Conservation (phyloP, 2,113 vertebrate species). For the Athene noctua region DNA sequence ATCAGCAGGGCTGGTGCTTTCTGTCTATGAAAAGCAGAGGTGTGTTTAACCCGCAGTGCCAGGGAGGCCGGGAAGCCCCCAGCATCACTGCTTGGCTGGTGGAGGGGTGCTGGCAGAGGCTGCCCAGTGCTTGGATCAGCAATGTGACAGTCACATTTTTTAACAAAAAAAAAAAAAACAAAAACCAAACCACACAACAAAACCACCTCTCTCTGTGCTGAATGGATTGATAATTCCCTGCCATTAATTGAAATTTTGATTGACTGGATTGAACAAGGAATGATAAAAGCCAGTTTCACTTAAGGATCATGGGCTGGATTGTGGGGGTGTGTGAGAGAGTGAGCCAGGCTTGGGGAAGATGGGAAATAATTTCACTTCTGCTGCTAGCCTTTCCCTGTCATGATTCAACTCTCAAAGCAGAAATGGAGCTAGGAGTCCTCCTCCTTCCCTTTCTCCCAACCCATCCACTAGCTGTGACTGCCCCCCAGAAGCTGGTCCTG, state of each 20-base stretch:
- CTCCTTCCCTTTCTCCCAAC: not conserved
- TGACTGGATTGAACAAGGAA: not conserved
- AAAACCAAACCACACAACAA: not conserved
- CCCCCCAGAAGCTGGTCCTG: not conserved
- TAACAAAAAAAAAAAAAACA: not conserved
- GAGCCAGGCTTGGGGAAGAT: not conserved
- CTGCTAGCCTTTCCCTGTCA: not conserved
- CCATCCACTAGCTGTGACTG: not conserved
- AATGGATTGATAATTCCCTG: not conserved
- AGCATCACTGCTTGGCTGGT: fast-evolving
- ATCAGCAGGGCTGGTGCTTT: not conserved
- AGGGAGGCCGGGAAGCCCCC: not conserved
- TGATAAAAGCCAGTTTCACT: not conserved
- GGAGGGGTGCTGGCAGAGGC: not conserved
- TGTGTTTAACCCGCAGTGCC: not conserved
- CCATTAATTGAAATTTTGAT: slow-evolving; percentile 2
- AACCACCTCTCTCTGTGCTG: not conserved
- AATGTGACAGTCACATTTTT: not conserved
- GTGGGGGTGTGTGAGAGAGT: not conserved
- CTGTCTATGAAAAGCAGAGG: not conserved
- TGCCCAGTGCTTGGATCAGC: not conserved
- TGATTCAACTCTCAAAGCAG: not conserved
- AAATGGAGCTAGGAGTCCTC: not conserved
- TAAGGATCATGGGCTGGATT: not conserved
- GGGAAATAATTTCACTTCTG: not conserved